A percentile compares a stretch with the other conserved stretches of the same genome.
These are phyloP conservation scores for Castor canadensis DNA, from an alignment of 2,113 vertebrate genomes.

Conservation along the genomic window DNA sequence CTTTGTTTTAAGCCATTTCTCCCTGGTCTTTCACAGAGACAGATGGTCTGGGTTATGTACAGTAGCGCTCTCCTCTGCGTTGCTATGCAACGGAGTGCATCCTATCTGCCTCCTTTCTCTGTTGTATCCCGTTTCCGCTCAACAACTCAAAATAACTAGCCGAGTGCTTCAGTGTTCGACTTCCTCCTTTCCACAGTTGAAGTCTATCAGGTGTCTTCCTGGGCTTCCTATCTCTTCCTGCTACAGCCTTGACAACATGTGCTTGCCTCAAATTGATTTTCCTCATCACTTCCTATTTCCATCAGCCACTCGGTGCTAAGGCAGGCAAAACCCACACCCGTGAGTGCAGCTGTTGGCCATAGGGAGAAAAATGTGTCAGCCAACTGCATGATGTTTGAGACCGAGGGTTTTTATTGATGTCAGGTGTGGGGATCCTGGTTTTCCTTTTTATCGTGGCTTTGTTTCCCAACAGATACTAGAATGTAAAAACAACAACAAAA, in stretches of 20 bases:
- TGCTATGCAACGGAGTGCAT: slow-evolving; percentile 87
- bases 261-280: slow-evolving; percentile 86
- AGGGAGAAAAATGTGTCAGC: slow-evolving; percentile 70
- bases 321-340: slow-evolving; percentile 78
- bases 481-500: slow-evolving; percentile 62
- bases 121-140: slow-evolving; percentile 90
- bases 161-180: slow-evolving; percentile 85
- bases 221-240: slow-evolving; percentile 94
- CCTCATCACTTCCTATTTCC: slow-evolving; percentile 89
- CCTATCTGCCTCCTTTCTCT: slow-evolving; percentile 91
- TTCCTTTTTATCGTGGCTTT: slow-evolving; percentile 75
- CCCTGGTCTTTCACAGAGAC: slow-evolving; percentile 71
- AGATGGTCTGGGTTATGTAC: slow-evolving; percentile 83
- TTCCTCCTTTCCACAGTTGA: slow-evolving; percentile 90
- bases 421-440: slow-evolving; percentile 82
- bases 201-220: slow-evolving; percentile 92
- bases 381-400: slow-evolving; percentile 78
- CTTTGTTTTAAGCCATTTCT: slow-evolving; percentile 69
- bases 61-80: slow-evolving; percentile 85
- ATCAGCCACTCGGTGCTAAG: slow-evolving; percentile 82
- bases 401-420: slow-evolving; percentile 79
- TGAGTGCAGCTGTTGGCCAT: slow-evolving; percentile 84
- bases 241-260: slow-evolving; percentile 85
- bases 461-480: slow-evolving; percentile 80
- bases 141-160: slow-evolving; percentile 92